Base-by-base conservation (phyloP, 2,888 invertebrate species). In the Antitype chi region DNA sequence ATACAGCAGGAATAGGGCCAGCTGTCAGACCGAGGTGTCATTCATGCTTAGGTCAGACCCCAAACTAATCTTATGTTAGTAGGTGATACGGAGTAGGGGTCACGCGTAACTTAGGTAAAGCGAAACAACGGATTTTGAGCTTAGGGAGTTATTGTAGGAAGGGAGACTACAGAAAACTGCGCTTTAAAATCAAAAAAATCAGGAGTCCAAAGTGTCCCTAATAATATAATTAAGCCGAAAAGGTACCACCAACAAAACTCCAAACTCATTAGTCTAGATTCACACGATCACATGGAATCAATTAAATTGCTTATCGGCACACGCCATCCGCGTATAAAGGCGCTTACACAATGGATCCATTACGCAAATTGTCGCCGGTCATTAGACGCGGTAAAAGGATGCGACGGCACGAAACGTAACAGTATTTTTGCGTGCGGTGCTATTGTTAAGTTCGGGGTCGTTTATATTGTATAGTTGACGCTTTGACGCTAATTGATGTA, bases 311-410 rank as follows among this genome's bases (percentile, higher is more conserved):
- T 86, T 88, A 90, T 87, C 90, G 89, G 86, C 90, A 91, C 96
- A 95, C 96, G 96, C 95, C 91, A 96, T 93, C 91, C 92, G 91
- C 89, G 88, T 93, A 94, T 96, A 95, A 95, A 94, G 93, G 85
- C 90, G 90, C 87, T 78, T 85, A 87, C 92, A 96, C 96, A 96
- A 96, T 95, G 89, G 94, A 92, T 94, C 94, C 96, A 96, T 96
- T 96, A 96, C 94, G 92, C 93, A 95, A 96, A 96, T 96, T 96
- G 95, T 95, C 91, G 85, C 88, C 91, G 88, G 90, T 93, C 93
- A 93, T 94, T 93, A 94, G 91, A 81, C 83, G 83, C 85, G 84
- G 85, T 84, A 86, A 87, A 72, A 87, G 87, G 86, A 81, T 79
- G 78, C 82, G 82, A 78, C 79, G 81, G 81, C 70, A 70, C 79